phyloP scores from a whole-genome alignment of 2,797 vertebrate genomes.

The Tangara arthus region DNA sequence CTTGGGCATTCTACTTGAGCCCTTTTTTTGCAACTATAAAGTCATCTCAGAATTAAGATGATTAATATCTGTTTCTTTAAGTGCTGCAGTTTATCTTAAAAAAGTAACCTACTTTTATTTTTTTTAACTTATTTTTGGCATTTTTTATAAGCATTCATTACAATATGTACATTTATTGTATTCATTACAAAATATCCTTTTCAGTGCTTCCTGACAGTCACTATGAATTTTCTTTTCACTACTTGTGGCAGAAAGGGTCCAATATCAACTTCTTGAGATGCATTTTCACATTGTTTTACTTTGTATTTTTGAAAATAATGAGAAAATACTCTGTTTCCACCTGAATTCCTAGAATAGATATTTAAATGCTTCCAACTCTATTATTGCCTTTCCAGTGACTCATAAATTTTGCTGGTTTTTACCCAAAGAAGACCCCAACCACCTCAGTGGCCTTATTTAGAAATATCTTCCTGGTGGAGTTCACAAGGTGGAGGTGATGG shows the following conservation, averaged over 20 bases:
- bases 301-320: neutral
- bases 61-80: neutral
- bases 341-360: neutral
- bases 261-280: neutral
- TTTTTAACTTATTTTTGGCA: neutral
- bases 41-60: neutral
- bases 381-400: neutral
- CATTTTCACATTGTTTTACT: neutral
- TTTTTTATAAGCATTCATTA: neutral
- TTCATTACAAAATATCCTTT: neutral
- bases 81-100: neutral
- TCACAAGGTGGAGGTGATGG: neutral
- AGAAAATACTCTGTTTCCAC: neutral
- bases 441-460: neutral
- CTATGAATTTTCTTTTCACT: neutral
- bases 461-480: neutral
- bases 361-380: neutral
- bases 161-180: neutral
- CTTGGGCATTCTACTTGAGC: neutral
- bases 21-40: neutral
- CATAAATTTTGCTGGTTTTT: neutral
- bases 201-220: neutral
- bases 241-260: neutral
- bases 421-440: neutral
- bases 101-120: neutral